Percentiles rank a stretch among this genome's conserved stretches.
Evolutionary conservation across 2,113 vertebrate species (phyloP).

Genomic region (Mormyrus iriodes): DNA sequence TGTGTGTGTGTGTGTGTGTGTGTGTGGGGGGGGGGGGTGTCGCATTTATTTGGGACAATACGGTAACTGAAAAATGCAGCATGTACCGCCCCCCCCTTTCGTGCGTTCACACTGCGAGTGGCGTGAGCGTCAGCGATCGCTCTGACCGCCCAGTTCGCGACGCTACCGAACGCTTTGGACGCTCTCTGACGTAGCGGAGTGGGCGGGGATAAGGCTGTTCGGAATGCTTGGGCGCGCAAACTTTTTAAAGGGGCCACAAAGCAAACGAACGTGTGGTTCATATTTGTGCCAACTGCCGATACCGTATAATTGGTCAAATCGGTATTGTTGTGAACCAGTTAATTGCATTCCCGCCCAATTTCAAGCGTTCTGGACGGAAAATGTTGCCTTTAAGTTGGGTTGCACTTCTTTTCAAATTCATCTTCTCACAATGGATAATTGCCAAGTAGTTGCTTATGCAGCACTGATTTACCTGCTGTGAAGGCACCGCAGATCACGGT

Average conservation of each 20-base stretch:
- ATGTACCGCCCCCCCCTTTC: no score
- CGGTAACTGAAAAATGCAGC: no score
- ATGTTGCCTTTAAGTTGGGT: not conserved
- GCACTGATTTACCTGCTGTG: not conserved
- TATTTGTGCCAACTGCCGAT: not conserved
- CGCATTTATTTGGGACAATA: no score
- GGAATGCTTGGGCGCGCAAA: not conserved
- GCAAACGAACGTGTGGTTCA: not conserved
- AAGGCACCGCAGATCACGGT: no score
- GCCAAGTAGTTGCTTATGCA: not conserved
- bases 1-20: no score
- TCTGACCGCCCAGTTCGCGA: not conserved
- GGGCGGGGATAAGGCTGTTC: not conserved
- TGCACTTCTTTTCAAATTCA: not conserved
- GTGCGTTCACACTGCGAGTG: not conserved
- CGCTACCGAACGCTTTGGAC: not conserved
- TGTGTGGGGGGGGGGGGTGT: no score
- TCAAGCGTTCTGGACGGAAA: not conserved
- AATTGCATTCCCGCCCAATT: not conserved
- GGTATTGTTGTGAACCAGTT: not conserved
- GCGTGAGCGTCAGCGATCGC: not conserved
- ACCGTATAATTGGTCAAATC: not conserved
- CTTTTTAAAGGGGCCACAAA: not conserved
- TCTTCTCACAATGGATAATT: not conserved
- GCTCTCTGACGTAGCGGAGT: not conserved